phyloP scores from a whole-genome alignment of 2,888 invertebrate genomes.

The Lissocephala sabroskyi region DNA sequence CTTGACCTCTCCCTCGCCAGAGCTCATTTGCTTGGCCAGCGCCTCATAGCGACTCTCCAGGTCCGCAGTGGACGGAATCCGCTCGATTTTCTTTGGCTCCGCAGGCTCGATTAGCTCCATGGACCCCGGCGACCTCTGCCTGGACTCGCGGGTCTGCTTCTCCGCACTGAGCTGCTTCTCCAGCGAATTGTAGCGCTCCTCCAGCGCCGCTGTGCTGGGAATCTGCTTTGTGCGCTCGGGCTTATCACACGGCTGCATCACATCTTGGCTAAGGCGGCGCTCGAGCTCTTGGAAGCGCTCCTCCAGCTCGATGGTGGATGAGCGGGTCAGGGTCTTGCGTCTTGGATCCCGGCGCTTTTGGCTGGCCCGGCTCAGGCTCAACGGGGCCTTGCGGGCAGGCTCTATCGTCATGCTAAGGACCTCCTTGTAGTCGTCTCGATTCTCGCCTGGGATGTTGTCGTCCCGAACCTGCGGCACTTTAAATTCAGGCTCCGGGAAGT shows the following conservation, averaged over 20 bases:
- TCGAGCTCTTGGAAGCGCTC: conserved; percentile 55
- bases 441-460: conserved; percentile 55
- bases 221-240: conserved; percentile 35
- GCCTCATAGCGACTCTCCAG: conserved; percentile 49
- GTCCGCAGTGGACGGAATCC: conserved; percentile 50
- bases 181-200: conserved; percentile 38
- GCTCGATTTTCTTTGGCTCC: conserved; percentile 26
- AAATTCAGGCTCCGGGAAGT: not conserved
- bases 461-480: conserved; percentile 32
- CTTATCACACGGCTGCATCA: conserved; percentile 8
- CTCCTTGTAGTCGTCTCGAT: conserved; percentile 50
- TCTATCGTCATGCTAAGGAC: conserved; percentile 49
- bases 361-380: conserved; percentile 25
- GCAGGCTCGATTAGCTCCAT: conserved; percentile 1
- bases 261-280: conserved; percentile 46
- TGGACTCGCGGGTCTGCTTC: conserved; percentile 22
- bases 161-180: conserved; percentile 43
- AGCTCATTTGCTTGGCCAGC: conserved; percentile 43
- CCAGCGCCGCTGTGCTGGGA: conserved; percentile 51
- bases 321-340: conserved; percentile 56
- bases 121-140: not conserved
- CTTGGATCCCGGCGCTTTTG: conserved; percentile 59
- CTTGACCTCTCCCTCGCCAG: conserved; percentile 34
- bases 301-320: conserved; percentile 61
- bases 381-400: conserved; percentile 1